Conservation (phyloP, 2,797 vertebrate genomes). For the Scolopax bukidnonensis region DNA sequence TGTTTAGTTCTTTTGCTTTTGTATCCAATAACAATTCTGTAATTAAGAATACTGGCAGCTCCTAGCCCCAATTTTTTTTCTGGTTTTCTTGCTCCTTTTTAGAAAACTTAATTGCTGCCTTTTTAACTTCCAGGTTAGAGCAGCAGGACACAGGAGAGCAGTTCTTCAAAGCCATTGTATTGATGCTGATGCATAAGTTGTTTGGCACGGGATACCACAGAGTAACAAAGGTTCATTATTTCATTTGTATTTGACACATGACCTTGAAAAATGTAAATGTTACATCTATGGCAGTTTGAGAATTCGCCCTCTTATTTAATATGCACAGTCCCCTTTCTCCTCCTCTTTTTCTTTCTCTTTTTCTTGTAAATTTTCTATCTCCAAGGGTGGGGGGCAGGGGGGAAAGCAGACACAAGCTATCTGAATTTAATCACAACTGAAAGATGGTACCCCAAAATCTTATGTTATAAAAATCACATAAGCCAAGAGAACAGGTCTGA, state of each 20-base stretch:
- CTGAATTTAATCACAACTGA: not conserved
- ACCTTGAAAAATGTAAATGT: conserved; percentile 53
- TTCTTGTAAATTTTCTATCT: not conserved
- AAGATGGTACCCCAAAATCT: not conserved
- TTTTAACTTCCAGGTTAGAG: conserved; percentile 46
- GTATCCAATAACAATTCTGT: not conserved
- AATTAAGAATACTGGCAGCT: not conserved
- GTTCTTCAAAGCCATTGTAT: conserved; percentile 27
- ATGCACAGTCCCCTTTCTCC: not conserved
- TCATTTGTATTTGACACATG: conserved; percentile 32
- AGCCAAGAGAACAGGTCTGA: not conserved
- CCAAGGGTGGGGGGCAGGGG: not conserved
- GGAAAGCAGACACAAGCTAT: not conserved
- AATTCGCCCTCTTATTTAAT: not conserved
- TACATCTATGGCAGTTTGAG: not conserved
- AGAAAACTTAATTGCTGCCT: conserved; percentile 31
- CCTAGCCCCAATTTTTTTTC: not conserved
- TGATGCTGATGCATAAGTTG: not conserved
- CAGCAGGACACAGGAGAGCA: conserved; percentile 11
- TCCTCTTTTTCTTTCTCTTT: not conserved
- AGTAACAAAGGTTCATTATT: conserved; percentile 23
- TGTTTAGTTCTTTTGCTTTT: not conserved
- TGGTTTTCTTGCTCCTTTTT: not conserved
- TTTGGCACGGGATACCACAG: not conserved
- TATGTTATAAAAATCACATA: not conserved